Evolutionary conservation across 2,797 vertebrate genomes (phyloP).

Genomic region (Gila robusta): DNA sequence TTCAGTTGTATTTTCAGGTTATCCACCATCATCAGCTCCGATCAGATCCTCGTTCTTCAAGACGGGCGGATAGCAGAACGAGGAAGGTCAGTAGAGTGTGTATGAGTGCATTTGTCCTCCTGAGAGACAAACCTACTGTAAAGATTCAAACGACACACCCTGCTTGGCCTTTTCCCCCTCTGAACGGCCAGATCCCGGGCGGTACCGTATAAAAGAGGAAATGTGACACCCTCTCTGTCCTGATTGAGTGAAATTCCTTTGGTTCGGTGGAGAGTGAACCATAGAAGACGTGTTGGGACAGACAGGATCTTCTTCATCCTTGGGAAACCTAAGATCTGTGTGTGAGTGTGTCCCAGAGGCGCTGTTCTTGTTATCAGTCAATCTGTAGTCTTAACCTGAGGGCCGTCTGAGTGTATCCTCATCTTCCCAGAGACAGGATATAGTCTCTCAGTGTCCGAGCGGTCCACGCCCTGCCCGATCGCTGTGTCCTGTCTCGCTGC

Average conservation of each 20-base stretch:
- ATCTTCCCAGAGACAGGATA: conserved; percentile 51
- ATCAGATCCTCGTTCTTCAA: conserved; percentile 90
- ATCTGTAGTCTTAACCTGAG: conserved; percentile 61
- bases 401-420: conserved; percentile 49
- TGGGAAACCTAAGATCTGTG: conserved; percentile 16
- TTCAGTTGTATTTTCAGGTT: conserved; percentile 76
- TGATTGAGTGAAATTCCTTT: conserved; percentile 47
- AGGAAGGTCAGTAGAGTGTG: conserved; percentile 82
- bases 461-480: conserved; percentile 58
- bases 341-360: conserved; percentile 37
- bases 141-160: background rate
- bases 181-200: background rate
- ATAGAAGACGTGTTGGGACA: conserved; percentile 54
- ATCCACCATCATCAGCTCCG: conserved; percentile 85
- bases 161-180: background rate
- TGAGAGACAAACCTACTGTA: conserved; percentile 20
- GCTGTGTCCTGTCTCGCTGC: conserved; percentile 54
- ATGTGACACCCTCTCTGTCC: conserved; percentile 31
- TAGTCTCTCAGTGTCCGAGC: conserved; percentile 56
- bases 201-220: conserved; percentile 5
- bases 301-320: conserved; percentile 38
- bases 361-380: conserved; percentile 52
- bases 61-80: conserved; percentile 83
- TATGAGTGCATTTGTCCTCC: background rate
- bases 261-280: conserved; percentile 42